Evolutionary conservation across 2,113 vertebrate species (phyloP).

Genomic region (Amia ocellicauda): DNA sequence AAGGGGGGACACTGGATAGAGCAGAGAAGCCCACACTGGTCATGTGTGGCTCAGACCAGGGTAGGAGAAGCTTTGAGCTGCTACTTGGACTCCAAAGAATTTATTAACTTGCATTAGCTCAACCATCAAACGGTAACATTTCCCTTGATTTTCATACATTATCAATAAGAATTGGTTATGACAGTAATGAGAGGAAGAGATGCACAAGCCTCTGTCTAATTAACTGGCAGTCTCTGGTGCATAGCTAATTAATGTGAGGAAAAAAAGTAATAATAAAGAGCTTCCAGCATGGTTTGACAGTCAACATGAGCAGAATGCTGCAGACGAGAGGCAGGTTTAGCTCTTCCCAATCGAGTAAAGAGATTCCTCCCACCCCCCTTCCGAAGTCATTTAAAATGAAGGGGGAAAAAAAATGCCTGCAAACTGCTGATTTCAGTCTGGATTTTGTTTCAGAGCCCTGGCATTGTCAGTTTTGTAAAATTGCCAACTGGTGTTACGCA

Average conservation of each 20-base stretch:
- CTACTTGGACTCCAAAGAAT: background rate
- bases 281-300: constrained; percentile 39
- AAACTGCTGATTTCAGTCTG: no score
- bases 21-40: background rate
- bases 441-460: no score
- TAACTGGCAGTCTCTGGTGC: constrained; percentile 45
- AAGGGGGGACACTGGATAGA: background rate
- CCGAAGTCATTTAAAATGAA: no score
- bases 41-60: background rate
- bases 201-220: constrained; percentile 47
- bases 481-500: no score
- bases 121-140: constrained; percentile 28
- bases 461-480: no score
- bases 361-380: no score
- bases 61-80: background rate
- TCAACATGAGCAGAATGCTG: constrained; percentile 46
- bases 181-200: constrained; percentile 44
- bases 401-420: no score
- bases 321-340: no score
- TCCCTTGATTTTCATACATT: constrained; percentile 39
- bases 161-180: constrained; percentile 52
- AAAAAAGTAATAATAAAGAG: constrained; percentile 51
- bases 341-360: no score
- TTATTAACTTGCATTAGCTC: constrained; percentile 20
- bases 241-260: constrained; percentile 57